Evolutionary conservation across 2,888 invertebrate species (phyloP), one percentile per base, ranked within the genome.

Genomic region (Tinea pellionella): DNA sequence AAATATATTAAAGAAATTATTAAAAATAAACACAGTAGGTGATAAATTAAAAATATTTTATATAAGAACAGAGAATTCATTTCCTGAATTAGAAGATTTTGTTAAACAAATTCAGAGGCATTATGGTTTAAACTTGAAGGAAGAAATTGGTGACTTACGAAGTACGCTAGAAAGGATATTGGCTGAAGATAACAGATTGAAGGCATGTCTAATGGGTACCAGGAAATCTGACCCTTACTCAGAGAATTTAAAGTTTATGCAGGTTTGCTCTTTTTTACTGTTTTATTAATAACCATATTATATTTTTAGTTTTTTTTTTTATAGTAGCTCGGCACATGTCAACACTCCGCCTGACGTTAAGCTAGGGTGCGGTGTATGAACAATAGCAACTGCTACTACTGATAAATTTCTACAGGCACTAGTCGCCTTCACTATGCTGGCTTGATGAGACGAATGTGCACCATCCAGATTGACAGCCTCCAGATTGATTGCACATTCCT

Each of bases 141-240:
- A 90, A 29, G 89, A 91, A 13, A 88, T 90, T 8, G 92, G 91
- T 0, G 90, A 91, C 0, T 91, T 98, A 64, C 95, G 94, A 75
- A 78, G 85, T 15, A 93, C 94, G 0, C 80, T 99, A 42, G 75
- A 78, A 12, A 80, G 85, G 42, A 78, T 97, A 61, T 80, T 94
- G 53, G 72, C 84, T 0, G 79, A 88, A 11, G 89, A 89, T 68
- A 77, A 77, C 0, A 75, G 89, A 57, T 84, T 98, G 29, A 93
- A 94, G 73, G 96, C 95, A 0, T 93, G 95, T 61, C 86, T 99
- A 4, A 96, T 99, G 95, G 99, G 99, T 8, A 95, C 94, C 3
- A 89, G 99, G 63, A 88, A 91, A 60, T 94, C 94, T 0, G 99
- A 99, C 85, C 98, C 97, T 0, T 92, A 91, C 70, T 92, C 94